A percentile compares a stretch with the other conserved stretches of the same genome.
These are phyloP conservation scores for Typhlichthys eigenmanni DNA, from an alignment of 2,797 vertebrate genomes.

Conservation along the genomic window DNA sequence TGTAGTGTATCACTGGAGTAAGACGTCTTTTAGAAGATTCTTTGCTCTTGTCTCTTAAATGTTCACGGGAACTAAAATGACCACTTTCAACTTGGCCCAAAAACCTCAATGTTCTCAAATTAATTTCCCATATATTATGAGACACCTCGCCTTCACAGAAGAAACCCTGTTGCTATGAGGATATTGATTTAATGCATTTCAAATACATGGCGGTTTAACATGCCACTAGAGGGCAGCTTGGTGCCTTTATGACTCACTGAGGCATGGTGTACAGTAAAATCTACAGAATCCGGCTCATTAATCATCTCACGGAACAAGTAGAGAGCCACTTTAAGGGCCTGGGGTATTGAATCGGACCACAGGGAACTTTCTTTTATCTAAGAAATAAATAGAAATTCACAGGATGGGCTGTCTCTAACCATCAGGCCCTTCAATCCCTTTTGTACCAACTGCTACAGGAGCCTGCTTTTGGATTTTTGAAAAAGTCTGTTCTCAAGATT, in stretches of 20 bases:
- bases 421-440: background rate
- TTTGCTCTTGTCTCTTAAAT: no score
- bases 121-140: background rate
- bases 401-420: background rate
- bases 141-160: background rate
- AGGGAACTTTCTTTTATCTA: background rate
- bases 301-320: background rate
- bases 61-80: no score
- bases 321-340: background rate
- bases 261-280: background rate
- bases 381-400: background rate
- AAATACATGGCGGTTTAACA: conserved; percentile 4
- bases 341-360: background rate
- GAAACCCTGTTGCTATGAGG: background rate
- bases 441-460: background rate
- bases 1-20: no score
- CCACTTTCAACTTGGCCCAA: background rate
- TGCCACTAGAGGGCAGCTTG: conserved; percentile 50
- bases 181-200: background rate
- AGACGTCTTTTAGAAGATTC: no score
- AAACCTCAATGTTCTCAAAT: background rate
- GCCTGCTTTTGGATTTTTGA: background rate
- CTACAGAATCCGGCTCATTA: background rate
- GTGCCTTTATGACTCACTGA: conserved; percentile 9
- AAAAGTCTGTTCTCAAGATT: background rate